Base-by-base conservation (phyloP, 2,113 vertebrate species). In the Platysternon megacephalum region DNA sequence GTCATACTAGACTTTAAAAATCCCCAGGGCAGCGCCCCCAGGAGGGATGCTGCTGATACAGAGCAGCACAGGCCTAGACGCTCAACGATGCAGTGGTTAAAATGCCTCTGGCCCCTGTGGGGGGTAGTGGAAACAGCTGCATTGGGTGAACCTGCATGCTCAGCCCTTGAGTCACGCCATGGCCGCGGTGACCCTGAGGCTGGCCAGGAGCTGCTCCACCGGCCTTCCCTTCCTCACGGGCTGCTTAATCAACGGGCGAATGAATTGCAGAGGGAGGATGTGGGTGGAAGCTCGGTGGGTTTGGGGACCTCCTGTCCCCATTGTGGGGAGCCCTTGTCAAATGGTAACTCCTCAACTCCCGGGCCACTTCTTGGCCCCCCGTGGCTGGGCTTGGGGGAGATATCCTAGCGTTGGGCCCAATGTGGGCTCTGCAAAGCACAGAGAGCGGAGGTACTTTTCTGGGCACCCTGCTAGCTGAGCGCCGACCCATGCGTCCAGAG, bases 1-100 rank as follows among this genome's bases (percentile, higher is more conserved):
- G n/a, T 68, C 72, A 3, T 1, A 78, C 19, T 83, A 94, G 95
- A 78, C 90, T 93, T 85, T 96, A 74, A 93, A 95, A 96, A 95
- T 96, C 96, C 94, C 96, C 61, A 14, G 32, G 61, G 29, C 58
- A 61, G 29, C 13, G 29, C 13, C 13, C 35, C 32, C 16, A 12
- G 13, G 13, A 17, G 14, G 32, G 32, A 7, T 16, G 29, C 14
- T 7, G 14, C 14, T 7, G 14, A 8, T 17, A 8, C 32, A n/a
- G 32, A 65, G 32, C 32, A 65, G 32, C 32, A n/a, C 61, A n/a
- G 61, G 32, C 4, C 61, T 65, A 35, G 61, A 32, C n/a, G n/a
- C n/a, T n/a, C n/a, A n/a, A n/a, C n/a, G n/a, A n/a, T n/a, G n/a
- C n/a, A n/a, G n/a, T n/a, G 61, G 61, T n/a, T 65, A 17, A 7